Percentiles rank a stretch among this genome's conserved stretches.
These are phyloP conservation scores for Melanophora roralis DNA, from an alignment of 2,888 invertebrate genomes.

Conservation along the genomic window DNA sequence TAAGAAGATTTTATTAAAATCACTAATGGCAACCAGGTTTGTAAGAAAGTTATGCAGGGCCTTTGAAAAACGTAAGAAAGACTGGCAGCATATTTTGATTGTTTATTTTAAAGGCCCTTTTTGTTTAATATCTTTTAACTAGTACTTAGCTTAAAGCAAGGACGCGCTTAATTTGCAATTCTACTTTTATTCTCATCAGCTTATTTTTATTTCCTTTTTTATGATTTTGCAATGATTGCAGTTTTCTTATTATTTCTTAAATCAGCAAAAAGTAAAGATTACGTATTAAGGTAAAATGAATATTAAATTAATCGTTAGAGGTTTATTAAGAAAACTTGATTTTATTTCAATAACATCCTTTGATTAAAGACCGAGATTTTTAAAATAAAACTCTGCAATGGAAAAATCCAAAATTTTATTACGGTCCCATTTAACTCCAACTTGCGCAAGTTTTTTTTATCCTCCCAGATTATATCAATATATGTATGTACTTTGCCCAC, in stretches of 20 bases:
- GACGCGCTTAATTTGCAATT: neutral
- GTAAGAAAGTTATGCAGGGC: neutral
- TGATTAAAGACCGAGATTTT: too few species aligned
- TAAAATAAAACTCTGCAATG: too few species aligned
- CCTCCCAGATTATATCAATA: too few species aligned
- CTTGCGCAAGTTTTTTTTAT: too few species aligned
- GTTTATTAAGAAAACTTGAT: neutral
- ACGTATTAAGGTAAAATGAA: neutral
- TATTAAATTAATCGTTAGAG: neutral
- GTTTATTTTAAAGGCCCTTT: neutral
- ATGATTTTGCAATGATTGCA: neutral
- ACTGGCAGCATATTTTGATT: too few species aligned
- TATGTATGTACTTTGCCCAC: too few species aligned
- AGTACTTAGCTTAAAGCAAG: too few species aligned
- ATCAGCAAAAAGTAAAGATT: neutral
- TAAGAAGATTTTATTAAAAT: neutral
- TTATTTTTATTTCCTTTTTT: neutral
- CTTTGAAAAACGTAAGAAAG: neutral
- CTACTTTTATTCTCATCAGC: neutral
- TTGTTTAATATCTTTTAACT: too few species aligned
- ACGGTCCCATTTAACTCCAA: too few species aligned
- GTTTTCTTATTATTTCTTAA: neutral
- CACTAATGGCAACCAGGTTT: neutral
- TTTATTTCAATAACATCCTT: neutral
- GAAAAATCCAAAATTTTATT: too few species aligned